phyloP scores from a whole-genome alignment of 2,113 vertebrate genomes.

The Hippolais icterina region DNA sequence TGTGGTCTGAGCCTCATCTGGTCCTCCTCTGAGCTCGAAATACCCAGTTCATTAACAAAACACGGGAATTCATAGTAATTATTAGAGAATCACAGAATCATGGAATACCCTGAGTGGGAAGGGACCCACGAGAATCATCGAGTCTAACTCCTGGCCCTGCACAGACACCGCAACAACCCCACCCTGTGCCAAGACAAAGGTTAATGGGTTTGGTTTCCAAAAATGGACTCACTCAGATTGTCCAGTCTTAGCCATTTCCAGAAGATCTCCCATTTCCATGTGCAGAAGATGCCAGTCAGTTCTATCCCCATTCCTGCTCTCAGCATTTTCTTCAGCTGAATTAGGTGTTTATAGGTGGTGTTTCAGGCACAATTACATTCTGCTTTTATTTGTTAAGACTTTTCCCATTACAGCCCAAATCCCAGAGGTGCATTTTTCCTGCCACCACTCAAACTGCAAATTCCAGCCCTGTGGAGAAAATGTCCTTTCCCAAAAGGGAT shows the following conservation, averaged over 20 bases:
- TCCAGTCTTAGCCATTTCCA: background rate
- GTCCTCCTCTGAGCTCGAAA: background rate
- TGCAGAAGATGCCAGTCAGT: background rate
- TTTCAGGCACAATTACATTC: background rate
- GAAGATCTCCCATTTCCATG: background rate
- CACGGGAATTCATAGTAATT: background rate
- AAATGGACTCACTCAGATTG: rapidly evolving
- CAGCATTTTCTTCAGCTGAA: background rate
- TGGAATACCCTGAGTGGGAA: background rate
- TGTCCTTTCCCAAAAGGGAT: background rate
- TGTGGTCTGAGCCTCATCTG: background rate
- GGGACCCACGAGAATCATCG: background rate
- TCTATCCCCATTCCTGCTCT: background rate
- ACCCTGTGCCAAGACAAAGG: background rate
- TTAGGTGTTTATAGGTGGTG: too few relatives aligned
- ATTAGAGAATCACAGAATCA: background rate
- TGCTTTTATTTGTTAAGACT: background rate
- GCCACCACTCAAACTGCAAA: background rate
- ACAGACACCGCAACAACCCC: background rate
- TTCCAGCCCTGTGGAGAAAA: background rate
- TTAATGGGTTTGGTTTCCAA: background rate
- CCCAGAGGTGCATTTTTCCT: background rate
- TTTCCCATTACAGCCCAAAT: background rate
- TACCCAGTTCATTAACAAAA: background rate
- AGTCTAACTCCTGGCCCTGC: background rate